Percentiles rank a stretch among this genome's conserved stretches.
Conservation (phyloP, 2,113 vertebrate genomes). For the Agapornis roseicollis region DNA sequence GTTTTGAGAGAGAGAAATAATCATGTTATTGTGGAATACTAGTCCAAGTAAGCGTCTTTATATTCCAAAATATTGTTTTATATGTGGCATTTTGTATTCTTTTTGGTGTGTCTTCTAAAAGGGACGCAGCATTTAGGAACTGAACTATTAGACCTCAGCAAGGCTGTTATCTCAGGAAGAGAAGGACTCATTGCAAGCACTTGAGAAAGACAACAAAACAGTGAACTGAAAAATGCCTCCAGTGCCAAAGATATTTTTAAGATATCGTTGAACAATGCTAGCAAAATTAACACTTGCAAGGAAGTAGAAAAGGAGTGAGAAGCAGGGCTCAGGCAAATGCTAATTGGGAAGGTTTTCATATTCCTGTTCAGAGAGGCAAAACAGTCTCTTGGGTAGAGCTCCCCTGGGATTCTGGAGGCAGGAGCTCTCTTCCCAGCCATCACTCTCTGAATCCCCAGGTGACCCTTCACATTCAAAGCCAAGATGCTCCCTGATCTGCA, state of each 20-base stretch:
- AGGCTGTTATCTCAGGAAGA: conserved; percentile 31
- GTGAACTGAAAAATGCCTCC: neutral
- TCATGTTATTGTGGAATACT: conserved; percentile 40
- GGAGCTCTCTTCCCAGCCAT: neutral
- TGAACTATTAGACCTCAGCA: conserved; percentile 49
- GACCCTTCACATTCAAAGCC: neutral
- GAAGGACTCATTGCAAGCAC: neutral
- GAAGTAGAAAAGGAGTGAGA: conserved; percentile 12
- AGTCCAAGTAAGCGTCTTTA: conserved; percentile 46
- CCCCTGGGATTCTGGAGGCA: neutral
- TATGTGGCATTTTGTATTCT: conserved; percentile 30
- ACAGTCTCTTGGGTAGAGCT: neutral
- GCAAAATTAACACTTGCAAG: conserved; percentile 56
- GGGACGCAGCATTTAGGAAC: neutral
- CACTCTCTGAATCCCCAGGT: neutral
- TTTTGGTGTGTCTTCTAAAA: conserved; percentile 38
- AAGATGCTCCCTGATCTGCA: neutral
- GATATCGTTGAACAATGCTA: conserved; percentile 36
- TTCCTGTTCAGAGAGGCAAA: neutral
- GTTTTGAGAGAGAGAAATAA: conserved; percentile 59
- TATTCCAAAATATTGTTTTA: conserved; percentile 52
- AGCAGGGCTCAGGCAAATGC: neutral
- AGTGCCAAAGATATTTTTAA: conserved; percentile 33
- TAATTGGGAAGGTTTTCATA: conserved; percentile 6
- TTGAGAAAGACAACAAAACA: conserved; percentile 41